These are phyloP conservation scores for Strix aluco DNA, from an alignment of 2,113 vertebrate species.

Conservation along the genomic window DNA sequence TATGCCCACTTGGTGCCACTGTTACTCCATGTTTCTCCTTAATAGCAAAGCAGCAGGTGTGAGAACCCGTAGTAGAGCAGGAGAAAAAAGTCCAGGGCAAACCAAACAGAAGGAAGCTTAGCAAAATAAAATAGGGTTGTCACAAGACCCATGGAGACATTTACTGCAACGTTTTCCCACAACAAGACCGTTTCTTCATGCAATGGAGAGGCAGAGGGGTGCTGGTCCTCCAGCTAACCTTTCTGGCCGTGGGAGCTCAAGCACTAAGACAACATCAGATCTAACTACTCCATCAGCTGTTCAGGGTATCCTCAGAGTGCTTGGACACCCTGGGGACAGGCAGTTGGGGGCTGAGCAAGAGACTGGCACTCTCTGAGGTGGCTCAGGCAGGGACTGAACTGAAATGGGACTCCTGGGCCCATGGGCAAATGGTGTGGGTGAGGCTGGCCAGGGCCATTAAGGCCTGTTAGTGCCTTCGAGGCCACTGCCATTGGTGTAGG, in stretches of 20 bases:
- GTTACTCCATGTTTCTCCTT: neutral
- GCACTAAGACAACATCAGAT: neutral
- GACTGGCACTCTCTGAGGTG: neutral
- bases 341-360: neutral
- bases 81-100: neutral
- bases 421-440: neutral
- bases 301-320: neutral
- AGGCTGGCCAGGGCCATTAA: neutral
- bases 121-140: neutral
- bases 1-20: conserved; percentile 13
- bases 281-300: neutral
- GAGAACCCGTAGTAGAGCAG: neutral
- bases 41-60: neutral
- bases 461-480: neutral
- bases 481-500: neutral
- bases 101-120: neutral
- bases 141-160: neutral
- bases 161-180: neutral
- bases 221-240: neutral
- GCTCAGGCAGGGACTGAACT: neutral
- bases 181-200: neutral
- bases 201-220: neutral
- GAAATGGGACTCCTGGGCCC: neutral
- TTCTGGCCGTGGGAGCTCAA: neutral
- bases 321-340: neutral